A percentile compares a stretch with the other conserved stretches of the same genome.
phyloP scores from a whole-genome alignment of 2,888 invertebrate genomes.

The Tortricodes alternella region DNA sequence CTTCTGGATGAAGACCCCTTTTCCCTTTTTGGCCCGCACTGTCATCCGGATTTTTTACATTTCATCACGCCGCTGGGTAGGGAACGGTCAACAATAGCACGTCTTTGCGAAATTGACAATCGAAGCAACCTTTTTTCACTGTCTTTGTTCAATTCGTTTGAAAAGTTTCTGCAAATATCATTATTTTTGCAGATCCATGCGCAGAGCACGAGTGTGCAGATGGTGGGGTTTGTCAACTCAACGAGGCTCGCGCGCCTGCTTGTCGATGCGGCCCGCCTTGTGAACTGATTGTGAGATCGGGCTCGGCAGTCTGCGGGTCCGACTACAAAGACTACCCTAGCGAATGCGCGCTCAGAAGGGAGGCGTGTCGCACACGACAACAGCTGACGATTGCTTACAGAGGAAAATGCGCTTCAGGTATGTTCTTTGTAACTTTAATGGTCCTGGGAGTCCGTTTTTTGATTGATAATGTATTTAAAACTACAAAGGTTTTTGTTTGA shows the following conservation, averaged over 20 bases:
- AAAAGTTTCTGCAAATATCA: background rate
- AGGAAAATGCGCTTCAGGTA: slow-evolving; percentile 92
- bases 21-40: slow-evolving; percentile 18
- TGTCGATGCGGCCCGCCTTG: slow-evolving; percentile 92
- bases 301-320: slow-evolving; percentile 88
- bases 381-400: slow-evolving; percentile 90
- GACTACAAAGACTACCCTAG: slow-evolving; percentile 91
- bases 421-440: slow-evolving; percentile 35
- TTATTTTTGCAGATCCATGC: slow-evolving; percentile 89
- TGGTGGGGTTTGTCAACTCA: slow-evolving; percentile 92
- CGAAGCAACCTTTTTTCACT: too few species aligned
- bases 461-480: too few species aligned
- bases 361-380: slow-evolving; percentile 89
- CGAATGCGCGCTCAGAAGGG: slow-evolving; percentile 90
- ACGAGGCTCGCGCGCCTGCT: slow-evolving; percentile 88
- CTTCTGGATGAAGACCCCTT: slow-evolving; percentile 30
- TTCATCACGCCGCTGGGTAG: slow-evolving; percentile 8
- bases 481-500: too few species aligned
- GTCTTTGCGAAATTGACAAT: background rate
- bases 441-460: too few species aligned
- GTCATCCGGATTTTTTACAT: slow-evolving; percentile 22
- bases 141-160: too few species aligned
- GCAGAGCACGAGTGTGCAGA: slow-evolving; percentile 89
- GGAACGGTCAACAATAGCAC: background rate
- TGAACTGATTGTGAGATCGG: slow-evolving; percentile 87